These are phyloP conservation scores for Drosophila tripunctata DNA, from an alignment of 2,888 invertebrate species.

Conservation along the genomic window DNA sequence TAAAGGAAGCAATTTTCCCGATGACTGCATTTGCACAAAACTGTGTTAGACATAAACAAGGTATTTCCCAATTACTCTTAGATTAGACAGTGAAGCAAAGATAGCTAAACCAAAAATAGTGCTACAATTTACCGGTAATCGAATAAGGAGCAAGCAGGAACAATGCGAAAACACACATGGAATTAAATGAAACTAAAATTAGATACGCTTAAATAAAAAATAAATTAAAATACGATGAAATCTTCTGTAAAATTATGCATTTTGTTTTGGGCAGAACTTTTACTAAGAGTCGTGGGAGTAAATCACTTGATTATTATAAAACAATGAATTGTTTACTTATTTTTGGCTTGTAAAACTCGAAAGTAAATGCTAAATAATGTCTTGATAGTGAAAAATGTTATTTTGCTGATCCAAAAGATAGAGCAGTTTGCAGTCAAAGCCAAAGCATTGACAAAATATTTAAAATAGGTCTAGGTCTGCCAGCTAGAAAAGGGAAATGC, in stretches of 20 bases:
- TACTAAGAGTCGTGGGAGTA: constrained; percentile 14
- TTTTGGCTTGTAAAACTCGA: not conserved
- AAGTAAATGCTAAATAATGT: constrained; percentile 54
- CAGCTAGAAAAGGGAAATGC: constrained; percentile 8
- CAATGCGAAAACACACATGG: not conserved
- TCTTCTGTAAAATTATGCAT: constrained; percentile 57
- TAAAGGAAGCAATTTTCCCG: constrained; percentile 68
- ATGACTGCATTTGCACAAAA: constrained; percentile 61
- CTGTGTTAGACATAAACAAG: constrained; percentile 31
- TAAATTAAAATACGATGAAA: constrained; percentile 49
- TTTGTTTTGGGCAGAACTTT: constrained; percentile 20
- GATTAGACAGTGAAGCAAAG: constrained; percentile 9
- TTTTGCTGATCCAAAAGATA: constrained; percentile 9
- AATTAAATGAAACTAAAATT: constrained; percentile 8
- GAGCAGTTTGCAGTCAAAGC: constrained; percentile 23
- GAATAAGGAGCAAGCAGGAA: constrained; percentile 19
- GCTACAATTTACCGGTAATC: constrained; percentile 13
- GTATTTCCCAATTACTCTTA: constrained; percentile 10
- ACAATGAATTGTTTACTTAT: constrained; percentile 10
- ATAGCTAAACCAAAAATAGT: constrained; percentile 1
- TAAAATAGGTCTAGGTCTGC: constrained; percentile 58
- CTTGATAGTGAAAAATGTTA: constrained; percentile 33
- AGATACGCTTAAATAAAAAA: constrained; percentile 8
- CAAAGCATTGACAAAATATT: constrained; percentile 58
- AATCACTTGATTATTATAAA: constrained; percentile 49